A percentile compares a stretch with the other conserved stretches of the same genome.
phyloP scores from a whole-genome alignment of 2,888 invertebrate species.

The Agrotis exclamationis region DNA sequence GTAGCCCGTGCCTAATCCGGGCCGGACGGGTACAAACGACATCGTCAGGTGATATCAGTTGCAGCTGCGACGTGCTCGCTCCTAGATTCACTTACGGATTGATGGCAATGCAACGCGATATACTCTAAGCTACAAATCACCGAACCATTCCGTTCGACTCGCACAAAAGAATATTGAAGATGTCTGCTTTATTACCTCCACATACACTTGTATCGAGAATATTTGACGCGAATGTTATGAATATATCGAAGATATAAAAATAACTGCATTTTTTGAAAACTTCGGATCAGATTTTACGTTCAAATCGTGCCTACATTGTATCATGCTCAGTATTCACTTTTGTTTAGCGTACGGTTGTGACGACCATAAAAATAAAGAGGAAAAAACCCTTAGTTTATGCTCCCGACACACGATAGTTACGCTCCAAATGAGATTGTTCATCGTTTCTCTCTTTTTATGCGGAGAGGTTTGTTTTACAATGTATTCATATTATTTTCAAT shows the following conservation, averaged over 20 bases:
- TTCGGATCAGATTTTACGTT: constrained; percentile 42
- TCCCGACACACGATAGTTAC: constrained; percentile 57
- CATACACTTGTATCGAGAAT: constrained; percentile 47
- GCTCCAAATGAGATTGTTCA: constrained; percentile 57
- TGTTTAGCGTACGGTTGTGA: constrained; percentile 55
- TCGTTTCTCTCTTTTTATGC: constrained; percentile 47
- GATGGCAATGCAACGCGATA: constrained; percentile 84
- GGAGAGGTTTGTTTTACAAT: constrained; percentile 37
- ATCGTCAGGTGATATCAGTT: constrained; percentile 85
- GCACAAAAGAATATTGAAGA: constrained; percentile 68
- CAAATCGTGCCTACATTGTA: constrained; percentile 35
- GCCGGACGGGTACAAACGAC: constrained; percentile 84
- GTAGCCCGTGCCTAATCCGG: constrained; percentile 76
- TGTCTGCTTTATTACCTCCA: constrained; percentile 55
- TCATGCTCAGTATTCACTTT: constrained; percentile 49
- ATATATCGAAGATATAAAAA: constrained; percentile 38
- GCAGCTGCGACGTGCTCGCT: constrained; percentile 80
- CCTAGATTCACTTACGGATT: constrained; percentile 84
- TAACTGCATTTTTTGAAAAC: constrained; percentile 29
- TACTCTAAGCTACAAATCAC: constrained; percentile 76
- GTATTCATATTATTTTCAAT: constrained; percentile 56
- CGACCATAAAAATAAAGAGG: constrained; percentile 52
- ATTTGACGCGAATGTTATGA: constrained; percentile 40
- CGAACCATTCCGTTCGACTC: constrained; percentile 64
- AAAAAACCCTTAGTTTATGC: constrained; percentile 58